These are phyloP conservation scores for Zophobas morio DNA, from an alignment of 1,140 invertebrate genomes.

Conservation along the genomic window DNA sequence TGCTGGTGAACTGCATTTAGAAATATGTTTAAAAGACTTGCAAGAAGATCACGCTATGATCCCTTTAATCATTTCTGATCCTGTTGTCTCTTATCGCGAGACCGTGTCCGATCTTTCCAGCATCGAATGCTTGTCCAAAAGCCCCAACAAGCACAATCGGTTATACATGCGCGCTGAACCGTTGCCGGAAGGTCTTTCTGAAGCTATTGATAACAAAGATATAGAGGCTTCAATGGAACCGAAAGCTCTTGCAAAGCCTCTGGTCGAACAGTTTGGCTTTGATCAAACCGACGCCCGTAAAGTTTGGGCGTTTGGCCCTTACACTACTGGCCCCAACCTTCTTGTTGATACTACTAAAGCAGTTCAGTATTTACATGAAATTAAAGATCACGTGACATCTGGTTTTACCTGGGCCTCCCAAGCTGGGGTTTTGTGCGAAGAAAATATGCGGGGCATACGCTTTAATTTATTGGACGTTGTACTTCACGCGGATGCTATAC, in stretches of 20 bases:
- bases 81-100: slow-evolving; percentile 99
- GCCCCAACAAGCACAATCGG: slow-evolving; percentile 99
- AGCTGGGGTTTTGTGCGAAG: slow-evolving; percentile 98
- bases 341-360: slow-evolving; percentile 99
- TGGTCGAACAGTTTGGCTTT: slow-evolving; percentile 96
- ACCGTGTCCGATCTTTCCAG: slow-evolving; percentile 96
- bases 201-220: slow-evolving; percentile 97
- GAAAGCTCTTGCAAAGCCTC: slow-evolving; percentile 93
- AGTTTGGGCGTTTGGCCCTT: slow-evolving; percentile 99
- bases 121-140: slow-evolving; percentile 98
- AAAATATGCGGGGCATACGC: slow-evolving; percentile 96
- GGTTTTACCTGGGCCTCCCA: slow-evolving; percentile 99
- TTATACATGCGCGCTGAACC: slow-evolving; percentile 97
- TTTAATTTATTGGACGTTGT: slow-evolving; percentile 99
- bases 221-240: slow-evolving; percentile 97
- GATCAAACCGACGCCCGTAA: slow-evolving; percentile 99
- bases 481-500: slow-evolving; percentile 99
- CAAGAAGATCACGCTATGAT: slow-evolving; percentile 99
- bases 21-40: slow-evolving; percentile 99
- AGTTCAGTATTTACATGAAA: slow-evolving; percentile 97
- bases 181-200: slow-evolving; percentile 96
- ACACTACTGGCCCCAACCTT: slow-evolving; percentile 98
- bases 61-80: slow-evolving; percentile 98
- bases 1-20: slow-evolving; percentile 99
- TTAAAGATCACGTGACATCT: slow-evolving; percentile 99